Conservation (phyloP, 1,140 invertebrate species). For the Drosophila truncata region DNA sequence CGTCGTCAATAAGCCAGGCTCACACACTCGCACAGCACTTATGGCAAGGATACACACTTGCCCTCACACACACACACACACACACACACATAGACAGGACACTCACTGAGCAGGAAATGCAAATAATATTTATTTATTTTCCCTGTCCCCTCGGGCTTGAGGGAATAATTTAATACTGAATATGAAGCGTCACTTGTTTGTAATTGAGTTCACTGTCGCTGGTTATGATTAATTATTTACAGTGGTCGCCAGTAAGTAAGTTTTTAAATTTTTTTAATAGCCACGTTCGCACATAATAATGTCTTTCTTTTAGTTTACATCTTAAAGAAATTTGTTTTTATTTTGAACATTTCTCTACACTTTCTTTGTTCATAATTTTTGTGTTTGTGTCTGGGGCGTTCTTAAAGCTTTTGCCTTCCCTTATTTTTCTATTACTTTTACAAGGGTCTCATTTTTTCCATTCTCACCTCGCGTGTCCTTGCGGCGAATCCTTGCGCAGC, state of each 20-base stretch:
- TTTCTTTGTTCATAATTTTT: not conserved
- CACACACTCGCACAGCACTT: conserved; percentile 31
- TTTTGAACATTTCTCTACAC: not conserved
- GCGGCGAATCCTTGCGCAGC: conserved; percentile 70
- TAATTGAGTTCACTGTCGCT: conserved; percentile 34
- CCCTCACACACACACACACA: conserved; percentile 2
- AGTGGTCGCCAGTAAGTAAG: conserved; percentile 2
- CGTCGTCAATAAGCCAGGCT: conserved; percentile 54
- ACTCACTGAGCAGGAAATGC: conserved; percentile 51
- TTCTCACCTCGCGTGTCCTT: conserved; percentile 67
- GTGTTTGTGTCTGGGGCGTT: not conserved
- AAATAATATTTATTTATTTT: conserved; percentile 81
- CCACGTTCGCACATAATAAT: not conserved
- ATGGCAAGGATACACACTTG: conserved; percentile 36
- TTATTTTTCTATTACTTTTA: not conserved
- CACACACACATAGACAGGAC: conserved; percentile 23
- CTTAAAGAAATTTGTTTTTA: not conserved
- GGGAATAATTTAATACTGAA: conserved; percentile 42
- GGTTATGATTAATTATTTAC: conserved; percentile 29
- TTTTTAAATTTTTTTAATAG: not conserved
- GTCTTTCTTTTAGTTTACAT: not conserved
- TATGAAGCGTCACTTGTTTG: conserved; percentile 33
- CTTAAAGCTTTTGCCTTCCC: conserved; percentile 1
- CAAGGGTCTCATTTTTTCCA: not conserved
- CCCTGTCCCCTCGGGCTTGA: conserved; percentile 42